Percentiles rank a stretch among this genome's conserved stretches.
Evolutionary conservation across 2,888 invertebrate species (phyloP).

Genomic region (Andrena flavipes): DNA sequence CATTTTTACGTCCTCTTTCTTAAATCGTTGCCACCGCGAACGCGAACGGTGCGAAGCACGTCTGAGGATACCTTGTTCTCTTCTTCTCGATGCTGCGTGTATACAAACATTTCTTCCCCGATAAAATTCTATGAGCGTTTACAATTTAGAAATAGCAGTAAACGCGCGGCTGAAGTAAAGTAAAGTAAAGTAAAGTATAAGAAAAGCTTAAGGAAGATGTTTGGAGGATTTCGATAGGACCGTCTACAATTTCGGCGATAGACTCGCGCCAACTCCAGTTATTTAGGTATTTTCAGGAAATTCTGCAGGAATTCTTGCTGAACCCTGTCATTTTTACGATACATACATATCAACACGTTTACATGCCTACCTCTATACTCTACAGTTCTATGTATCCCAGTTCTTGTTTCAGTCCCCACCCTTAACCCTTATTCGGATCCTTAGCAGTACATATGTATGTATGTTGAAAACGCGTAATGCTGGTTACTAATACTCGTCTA

Average conservation of each 20-base stretch:
- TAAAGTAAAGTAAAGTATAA: too few relatives aligned
- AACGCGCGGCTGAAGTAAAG: not conserved
- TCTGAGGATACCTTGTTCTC: not conserved
- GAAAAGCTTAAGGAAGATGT: not conserved
- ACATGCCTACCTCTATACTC: too few relatives aligned
- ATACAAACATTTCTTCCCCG: constrained; percentile 10
- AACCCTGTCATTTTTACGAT: not conserved
- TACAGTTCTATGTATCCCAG: too few relatives aligned
- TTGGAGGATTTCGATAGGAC: not conserved
- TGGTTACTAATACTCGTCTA: not conserved
- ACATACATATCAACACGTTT: not conserved
- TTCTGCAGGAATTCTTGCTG: not conserved
- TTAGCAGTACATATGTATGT: not conserved
- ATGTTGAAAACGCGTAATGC: not conserved
- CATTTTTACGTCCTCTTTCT: not conserved
- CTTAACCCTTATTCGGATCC: not conserved
- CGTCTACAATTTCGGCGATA: constrained; percentile 1
- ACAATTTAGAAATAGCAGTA: not conserved
- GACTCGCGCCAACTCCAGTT: not conserved
- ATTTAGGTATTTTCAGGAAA: not conserved
- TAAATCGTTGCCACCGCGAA: constrained; percentile 2
- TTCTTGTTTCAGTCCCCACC: not conserved
- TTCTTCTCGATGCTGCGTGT: too few relatives aligned
- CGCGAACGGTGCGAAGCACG: constrained; percentile 4
- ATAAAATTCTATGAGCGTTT: not conserved